Base-by-base conservation (phyloP, 2,888 invertebrate genomes). In the Drosophila bunnanda region DNA sequence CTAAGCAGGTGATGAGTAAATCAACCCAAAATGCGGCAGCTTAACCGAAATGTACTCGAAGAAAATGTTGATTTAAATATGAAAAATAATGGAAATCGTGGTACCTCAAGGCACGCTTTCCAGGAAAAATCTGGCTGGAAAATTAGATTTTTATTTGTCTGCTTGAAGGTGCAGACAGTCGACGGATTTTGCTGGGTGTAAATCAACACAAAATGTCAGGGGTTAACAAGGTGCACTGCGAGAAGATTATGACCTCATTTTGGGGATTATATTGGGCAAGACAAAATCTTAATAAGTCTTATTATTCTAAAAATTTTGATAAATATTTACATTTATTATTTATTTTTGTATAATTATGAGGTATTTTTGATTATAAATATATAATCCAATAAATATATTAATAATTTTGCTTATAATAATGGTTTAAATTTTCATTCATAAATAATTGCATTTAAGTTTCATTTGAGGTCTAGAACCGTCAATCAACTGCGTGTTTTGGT, bases 1-100 rank as follows among this genome's bases (percentile, higher is more conserved):
- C 69, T 55, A 69, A 71, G 69, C 66, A 57, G 55, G 54, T 53
- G 67, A 55, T 56, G 78, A 68, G 72, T 76, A 79, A 84, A 76
- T 80, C 79, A 85, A 65, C 55, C 54, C 53, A 39, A 15, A 54
- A 46, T 38, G 39, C 64, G 34, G 12, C 43, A 30, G 68, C 48
- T 67, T 52, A 56, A 15, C 32, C 46, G 12, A 39, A 38, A 44
- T 38, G 6, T 52, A 68, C 68, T 50, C 43, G 15, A 32, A 39
- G 34, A 67, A 67, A 69, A 69, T 15, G 15, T 15, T 4, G 50
- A 2, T 17, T 22, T 34, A 6, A 39, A 28, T 8, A 25, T 4
- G 12, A 32, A 25, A 13, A n/a, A n/a, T 5, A 59, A 30, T 30
- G 12, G 2, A 17, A 59, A 15, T 30, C 5, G n/a, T 12, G 30